Conservation (phyloP, 2,888 invertebrate genomes). For the Anagyrus pseudococci region DNA sequence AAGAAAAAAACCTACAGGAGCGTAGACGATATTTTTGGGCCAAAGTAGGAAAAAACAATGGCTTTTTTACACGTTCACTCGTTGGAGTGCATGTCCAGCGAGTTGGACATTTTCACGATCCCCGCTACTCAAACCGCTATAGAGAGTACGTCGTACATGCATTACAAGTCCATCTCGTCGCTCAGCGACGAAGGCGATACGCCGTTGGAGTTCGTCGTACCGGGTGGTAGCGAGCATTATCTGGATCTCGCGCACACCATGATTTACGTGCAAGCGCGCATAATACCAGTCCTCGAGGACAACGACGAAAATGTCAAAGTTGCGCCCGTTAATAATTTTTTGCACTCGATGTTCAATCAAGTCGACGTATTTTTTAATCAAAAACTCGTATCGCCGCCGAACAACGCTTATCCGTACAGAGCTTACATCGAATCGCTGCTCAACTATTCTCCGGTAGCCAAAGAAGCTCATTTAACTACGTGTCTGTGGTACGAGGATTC, state of each 20-base stretch:
- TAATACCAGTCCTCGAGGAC: background rate
- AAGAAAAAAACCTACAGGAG: background rate
- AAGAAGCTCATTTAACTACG: constrained; percentile 39
- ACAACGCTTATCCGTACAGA: constrained; percentile 44
- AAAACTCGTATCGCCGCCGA: constrained; percentile 44
- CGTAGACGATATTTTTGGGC: background rate
- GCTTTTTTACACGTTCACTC: background rate
- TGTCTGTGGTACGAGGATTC: background rate
- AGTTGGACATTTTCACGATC: constrained; percentile 16
- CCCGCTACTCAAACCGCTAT: constrained; percentile 44
- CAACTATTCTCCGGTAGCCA: constrained; percentile 40
- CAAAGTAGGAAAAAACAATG: background rate
- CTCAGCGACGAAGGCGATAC: background rate
- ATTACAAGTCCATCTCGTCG: background rate
- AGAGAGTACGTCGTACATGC: constrained; percentile 23
- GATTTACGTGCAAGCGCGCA: background rate
- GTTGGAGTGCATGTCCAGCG: background rate
- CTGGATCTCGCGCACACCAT: background rate
- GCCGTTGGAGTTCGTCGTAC: background rate
- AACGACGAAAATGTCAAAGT: background rate
- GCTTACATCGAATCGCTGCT: constrained; percentile 44
- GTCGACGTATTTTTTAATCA: constrained; percentile 39
- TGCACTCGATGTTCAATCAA: constrained; percentile 16
- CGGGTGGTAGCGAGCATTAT: background rate
- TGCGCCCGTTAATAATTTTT: background rate